A percentile compares a stretch with the other conserved stretches of the same genome.
Conservation (phyloP, 2,888 invertebrate species). For the Ochlodes sylvanus region DNA sequence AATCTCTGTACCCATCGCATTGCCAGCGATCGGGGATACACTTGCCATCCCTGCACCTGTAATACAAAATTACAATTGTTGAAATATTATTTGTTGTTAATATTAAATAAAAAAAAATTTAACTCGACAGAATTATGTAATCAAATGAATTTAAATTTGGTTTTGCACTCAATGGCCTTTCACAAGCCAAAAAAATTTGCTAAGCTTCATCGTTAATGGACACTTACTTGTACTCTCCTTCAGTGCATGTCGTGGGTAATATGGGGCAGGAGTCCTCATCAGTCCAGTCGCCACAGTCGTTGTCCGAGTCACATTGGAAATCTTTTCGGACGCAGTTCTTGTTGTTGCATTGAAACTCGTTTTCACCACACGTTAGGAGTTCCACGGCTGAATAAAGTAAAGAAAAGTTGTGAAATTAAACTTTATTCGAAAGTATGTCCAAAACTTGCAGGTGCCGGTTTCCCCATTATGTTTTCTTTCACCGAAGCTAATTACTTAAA, state of each 20-base stretch:
- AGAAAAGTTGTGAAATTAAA: neutral
- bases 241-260: slow-evolving; percentile 87
- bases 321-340: slow-evolving; percentile 90
- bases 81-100: no score
- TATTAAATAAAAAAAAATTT: no score
- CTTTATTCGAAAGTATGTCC: neutral
- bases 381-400: slow-evolving; percentile 62
- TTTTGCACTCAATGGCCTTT: neutral
- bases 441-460: no score
- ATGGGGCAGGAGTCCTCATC: slow-evolving; percentile 92
- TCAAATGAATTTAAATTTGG: neutral
- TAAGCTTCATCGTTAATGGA: neutral
- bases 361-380: slow-evolving; percentile 88
- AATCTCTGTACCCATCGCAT: slow-evolving; percentile 93
- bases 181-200: no score
- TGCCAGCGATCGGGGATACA: slow-evolving; percentile 92
- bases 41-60: slow-evolving; percentile 90
- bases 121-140: no score
- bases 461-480: no score
- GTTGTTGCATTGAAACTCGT: slow-evolving; percentile 90
- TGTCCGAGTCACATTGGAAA: slow-evolving; percentile 93
- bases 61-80: neutral
- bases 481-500: no score
- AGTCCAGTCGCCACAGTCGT: slow-evolving; percentile 95
- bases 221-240: slow-evolving; percentile 89